Evolutionary conservation across 2,888 invertebrate species (phyloP).

Genomic region (Drosophila koepferae): DNA sequence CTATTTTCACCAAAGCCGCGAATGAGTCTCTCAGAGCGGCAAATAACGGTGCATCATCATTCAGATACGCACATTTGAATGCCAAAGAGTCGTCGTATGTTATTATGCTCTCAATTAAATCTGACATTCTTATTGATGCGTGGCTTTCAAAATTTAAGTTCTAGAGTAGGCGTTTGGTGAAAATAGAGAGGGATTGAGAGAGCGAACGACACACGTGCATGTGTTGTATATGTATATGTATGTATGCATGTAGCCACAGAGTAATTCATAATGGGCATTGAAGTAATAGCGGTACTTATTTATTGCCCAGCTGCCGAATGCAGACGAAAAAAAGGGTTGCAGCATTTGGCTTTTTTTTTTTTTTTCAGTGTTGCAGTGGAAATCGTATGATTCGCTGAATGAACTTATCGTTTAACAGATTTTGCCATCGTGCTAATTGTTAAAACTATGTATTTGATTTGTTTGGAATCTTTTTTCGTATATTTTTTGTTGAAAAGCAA

Average conservation of each 20-base stretch:
- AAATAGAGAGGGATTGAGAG: neutral
- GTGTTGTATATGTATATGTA: constrained; percentile 12
- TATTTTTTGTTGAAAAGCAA: constrained; percentile 49
- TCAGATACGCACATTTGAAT: constrained; percentile 38
- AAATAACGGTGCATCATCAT: constrained; percentile 50
- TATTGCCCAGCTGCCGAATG: constrained; percentile 51
- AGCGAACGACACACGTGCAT: constrained; percentile 41
- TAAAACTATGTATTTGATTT: constrained; percentile 55
- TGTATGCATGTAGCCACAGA: constrained; percentile 3
- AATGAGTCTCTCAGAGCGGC: neutral
- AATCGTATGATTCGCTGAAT: constrained; percentile 34
- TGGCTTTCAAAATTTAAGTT: constrained; percentile 32
- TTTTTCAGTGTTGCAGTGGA: constrained; percentile 19
- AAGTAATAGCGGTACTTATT: constrained; percentile 47
- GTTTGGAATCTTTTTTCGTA: constrained; percentile 42
- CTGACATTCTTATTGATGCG: constrained; percentile 33
- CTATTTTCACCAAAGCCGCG: constrained; percentile 38
- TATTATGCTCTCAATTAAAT: constrained; percentile 12
- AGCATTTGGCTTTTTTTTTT: constrained; percentile 28
- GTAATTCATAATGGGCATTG: constrained; percentile 51
- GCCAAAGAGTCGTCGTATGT: constrained; percentile 21
- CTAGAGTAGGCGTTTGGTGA: constrained; percentile 22
- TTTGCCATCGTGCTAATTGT: constrained; percentile 51
- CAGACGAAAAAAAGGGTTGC: constrained; percentile 57
- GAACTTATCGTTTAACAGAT: constrained; percentile 15